Base-by-base conservation (phyloP, 2,113 vertebrate genomes). In the Falcunculus frontatus region DNA sequence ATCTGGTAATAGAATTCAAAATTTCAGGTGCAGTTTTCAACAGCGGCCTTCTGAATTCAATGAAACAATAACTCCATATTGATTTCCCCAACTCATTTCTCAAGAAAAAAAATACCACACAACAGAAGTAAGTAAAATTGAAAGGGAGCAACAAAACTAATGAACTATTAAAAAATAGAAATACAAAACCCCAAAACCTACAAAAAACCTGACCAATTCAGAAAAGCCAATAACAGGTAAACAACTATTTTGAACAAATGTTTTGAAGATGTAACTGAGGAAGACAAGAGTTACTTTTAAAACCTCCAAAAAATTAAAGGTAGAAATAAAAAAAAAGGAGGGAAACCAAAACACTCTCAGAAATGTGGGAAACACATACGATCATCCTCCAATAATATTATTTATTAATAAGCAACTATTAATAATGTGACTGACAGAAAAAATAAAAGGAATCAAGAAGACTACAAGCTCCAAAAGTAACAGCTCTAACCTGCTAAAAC, bases 251-350 rank as follows among this genome's bases (percentile, higher is more conserved):
- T 39, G 20, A 90, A 57, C 3, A 0, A 17, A 2, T n/a, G 78
- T 63, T 82, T 82, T 81, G 46, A 91, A 81, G 39, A 65, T 6
- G 1, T 29, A 80, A n/a, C 11, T 57, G 53, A 67, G 16, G 21
- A 84, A 67, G 39, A 13, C 33, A 4, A 52, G 8, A 60, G 27
- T 33, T 78, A 50, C 30, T 75, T 85, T 76, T 76, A 21, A 52
- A 70, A 57, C 9, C 26, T 56, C 23, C 2, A 47, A 75, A 77
- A 35, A 7, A 29, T 12, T 3, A 6, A 6, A 4, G 0, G 1
- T 6, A 53, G 21, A 62, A 42, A 72, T 35, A 15, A 11, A 25
- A 53, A 20, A 3, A 39, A 56, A 2, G 9, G 3, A 41, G 6
- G 4, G n/a, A 63, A 85, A 56, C 13, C 16, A 50, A 56, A 57